Conservation (phyloP, 2,888 invertebrate genomes). For the Strigamia crassipes region DNA sequence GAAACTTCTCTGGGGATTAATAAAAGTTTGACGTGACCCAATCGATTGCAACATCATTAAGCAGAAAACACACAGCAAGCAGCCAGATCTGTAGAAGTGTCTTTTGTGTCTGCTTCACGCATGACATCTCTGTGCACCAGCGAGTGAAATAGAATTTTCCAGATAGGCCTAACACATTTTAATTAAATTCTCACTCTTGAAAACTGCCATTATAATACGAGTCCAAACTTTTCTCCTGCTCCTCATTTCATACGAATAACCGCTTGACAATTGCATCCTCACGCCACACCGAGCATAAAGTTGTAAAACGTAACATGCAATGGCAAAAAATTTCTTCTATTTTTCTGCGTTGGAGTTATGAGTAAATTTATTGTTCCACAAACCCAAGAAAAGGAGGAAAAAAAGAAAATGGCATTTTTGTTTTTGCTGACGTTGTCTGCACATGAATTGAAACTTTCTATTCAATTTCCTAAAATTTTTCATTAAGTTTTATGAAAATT, state of each 20-base stretch:
- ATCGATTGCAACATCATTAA: slow-evolving; percentile 21
- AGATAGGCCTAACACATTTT: slow-evolving; percentile 16
- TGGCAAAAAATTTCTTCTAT: neutral
- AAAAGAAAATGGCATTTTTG: neutral
- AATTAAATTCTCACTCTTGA: slow-evolving; percentile 21
- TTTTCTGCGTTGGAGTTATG: neutral
- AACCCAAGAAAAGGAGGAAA: neutral
- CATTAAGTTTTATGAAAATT: slow-evolving; percentile 1
- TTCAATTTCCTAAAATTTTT: neutral
- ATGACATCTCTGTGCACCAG: slow-evolving; percentile 16
- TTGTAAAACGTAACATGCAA: neutral
- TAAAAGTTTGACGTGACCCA: slow-evolving; percentile 21
- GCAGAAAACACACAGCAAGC: slow-evolving; percentile 5
- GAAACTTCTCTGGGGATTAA: slow-evolving; percentile 13
- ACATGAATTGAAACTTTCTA: neutral
- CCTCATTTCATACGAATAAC: slow-evolving; percentile 16
- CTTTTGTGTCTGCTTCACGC: slow-evolving; percentile 16
- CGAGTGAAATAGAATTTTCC: slow-evolving; percentile 3
- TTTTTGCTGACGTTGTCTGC: neutral
- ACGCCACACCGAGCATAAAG: neutral
- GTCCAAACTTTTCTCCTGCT: neutral
- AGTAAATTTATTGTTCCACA: slow-evolving; percentile 16
- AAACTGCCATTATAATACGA: slow-evolving; percentile 5
- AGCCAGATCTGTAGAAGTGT: slow-evolving; percentile 21
- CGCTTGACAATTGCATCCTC: neutral